A percentile compares a stretch with the other conserved stretches of the same genome.
Conservation (phyloP, 1,140 invertebrate genomes). For the Ceratoteleas bidentatus region DNA sequence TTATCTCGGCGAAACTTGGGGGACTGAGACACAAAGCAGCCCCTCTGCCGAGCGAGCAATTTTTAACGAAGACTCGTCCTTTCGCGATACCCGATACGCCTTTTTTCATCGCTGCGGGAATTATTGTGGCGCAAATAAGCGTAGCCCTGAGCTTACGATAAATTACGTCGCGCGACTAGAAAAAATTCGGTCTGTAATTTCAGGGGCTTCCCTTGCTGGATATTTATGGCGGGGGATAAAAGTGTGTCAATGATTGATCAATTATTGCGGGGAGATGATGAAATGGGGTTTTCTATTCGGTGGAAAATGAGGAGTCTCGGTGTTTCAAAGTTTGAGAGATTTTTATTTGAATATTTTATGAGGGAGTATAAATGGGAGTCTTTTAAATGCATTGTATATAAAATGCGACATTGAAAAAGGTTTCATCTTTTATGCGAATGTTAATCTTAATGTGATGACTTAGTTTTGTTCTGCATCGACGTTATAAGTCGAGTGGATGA, state of each 20-base stretch:
- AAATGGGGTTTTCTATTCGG: no score
- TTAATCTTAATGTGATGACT: no score
- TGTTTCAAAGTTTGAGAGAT: no score
- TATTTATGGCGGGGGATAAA: slow-evolving; percentile 4
- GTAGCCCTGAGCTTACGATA: slow-evolving; percentile 27
- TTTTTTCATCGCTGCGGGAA: slow-evolving; percentile 9
- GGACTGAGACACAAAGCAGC: not conserved
- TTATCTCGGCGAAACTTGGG: not conserved
- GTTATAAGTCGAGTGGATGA: no score
- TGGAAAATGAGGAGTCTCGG: no score
- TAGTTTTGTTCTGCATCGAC: no score
- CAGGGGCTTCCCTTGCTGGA: slow-evolving; percentile 18
- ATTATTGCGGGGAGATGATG: slow-evolving; percentile 13
- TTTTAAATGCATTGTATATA: no score
- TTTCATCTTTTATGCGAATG: no score
- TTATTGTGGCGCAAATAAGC: slow-evolving; percentile 30
- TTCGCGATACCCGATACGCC: slow-evolving; percentile 24
- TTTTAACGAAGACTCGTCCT: slow-evolving; percentile 33
- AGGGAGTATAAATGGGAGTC: no score
- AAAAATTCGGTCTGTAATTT: slow-evolving; percentile 34
- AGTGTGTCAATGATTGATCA: not conserved
- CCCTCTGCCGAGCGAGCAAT: slow-evolving; percentile 1
- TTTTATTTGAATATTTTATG: no score
- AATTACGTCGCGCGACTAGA: slow-evolving; percentile 19
- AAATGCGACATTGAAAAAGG: no score